These are phyloP conservation scores for Myotis pilosus DNA, from an alignment of 2,797 vertebrate genomes.

Conservation along the genomic window DNA sequence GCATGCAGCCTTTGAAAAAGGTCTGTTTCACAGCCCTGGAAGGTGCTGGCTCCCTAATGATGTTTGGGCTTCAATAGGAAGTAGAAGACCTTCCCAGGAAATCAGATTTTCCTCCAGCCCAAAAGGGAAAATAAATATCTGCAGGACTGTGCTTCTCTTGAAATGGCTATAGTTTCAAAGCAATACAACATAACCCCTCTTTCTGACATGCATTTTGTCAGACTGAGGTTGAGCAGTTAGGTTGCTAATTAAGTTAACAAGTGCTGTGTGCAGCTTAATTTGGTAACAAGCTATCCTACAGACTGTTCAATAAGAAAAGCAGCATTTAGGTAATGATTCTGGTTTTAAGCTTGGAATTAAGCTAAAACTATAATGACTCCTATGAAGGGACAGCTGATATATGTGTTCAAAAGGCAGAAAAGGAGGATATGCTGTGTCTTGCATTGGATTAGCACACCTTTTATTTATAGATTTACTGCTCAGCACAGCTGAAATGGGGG, in stretches of 20 bases:
- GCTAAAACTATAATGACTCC: conserved; percentile 65
- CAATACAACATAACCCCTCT: not conserved
- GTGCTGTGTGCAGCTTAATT: conserved; percentile 74
- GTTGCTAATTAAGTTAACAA: conserved; percentile 81
- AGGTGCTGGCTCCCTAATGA: not conserved
- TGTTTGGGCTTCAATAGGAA: not conserved
- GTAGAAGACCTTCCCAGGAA: not conserved
- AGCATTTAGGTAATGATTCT: conserved; percentile 66
- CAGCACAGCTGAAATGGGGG: not conserved
- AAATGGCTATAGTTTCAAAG: conserved; percentile 13
- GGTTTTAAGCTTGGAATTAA: conserved; percentile 75
- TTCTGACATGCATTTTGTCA: conserved; percentile 35
- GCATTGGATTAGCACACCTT: conserved; percentile 21
- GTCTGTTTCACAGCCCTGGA: not conserved
- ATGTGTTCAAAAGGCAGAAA: conserved; percentile 65
- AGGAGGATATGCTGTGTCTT: conserved; percentile 15
- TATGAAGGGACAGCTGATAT: conserved; percentile 69
- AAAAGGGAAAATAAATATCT: conserved; percentile 11
- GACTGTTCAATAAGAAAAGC: conserved; percentile 69
- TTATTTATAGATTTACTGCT: conserved; percentile 64
- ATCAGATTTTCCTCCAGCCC: conserved; percentile 1
- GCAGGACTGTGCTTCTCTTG: not conserved
- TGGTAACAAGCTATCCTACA: conserved; percentile 61
- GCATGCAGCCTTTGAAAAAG: not conserved
- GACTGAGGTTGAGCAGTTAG: conserved; percentile 65